These are phyloP conservation scores for Ephydatia muelleri DNA, from an alignment of 37 sponge, comb jelly and placozoan species.

Conservation along the genomic window DNA sequence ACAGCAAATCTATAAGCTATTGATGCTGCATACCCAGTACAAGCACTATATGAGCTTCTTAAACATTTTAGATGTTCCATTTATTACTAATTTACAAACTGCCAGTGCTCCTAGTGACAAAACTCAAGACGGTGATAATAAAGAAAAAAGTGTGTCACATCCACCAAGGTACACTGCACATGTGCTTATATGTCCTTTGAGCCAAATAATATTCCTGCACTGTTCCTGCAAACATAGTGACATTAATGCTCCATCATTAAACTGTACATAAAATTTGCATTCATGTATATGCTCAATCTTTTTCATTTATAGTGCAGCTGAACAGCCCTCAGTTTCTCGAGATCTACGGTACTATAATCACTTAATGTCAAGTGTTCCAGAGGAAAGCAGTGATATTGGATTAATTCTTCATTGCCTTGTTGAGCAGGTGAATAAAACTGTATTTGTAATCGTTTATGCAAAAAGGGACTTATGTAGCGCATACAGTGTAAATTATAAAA, in stretches of 20 bases:
- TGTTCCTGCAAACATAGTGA: too few relatives aligned
- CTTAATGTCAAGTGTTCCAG: slow-evolving; percentile 63
- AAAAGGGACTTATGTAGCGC: too few relatives aligned
- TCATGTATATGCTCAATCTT: not conserved
- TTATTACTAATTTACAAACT: slow-evolving; percentile 2
- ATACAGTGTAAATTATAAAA: not conserved
- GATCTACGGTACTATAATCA: slow-evolving; percentile 69
- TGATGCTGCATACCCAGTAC: slow-evolving; percentile 55
- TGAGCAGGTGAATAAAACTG: slow-evolving; percentile 75
- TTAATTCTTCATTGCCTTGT: slow-evolving; percentile 76
- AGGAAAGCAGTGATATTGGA: slow-evolving; percentile 58
- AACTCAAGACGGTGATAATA: not conserved
- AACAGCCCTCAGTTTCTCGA: not conserved
- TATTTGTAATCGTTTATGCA: not conserved
- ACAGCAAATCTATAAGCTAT: slow-evolving; percentile 32
- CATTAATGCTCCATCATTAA: too few relatives aligned
- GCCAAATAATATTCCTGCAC: too few relatives aligned
- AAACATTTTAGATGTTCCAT: slow-evolving; percentile 16
- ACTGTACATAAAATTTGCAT: not conserved
- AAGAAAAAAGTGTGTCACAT: not conserved
- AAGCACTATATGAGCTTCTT: slow-evolving; percentile 58
- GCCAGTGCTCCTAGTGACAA: slow-evolving; percentile 6
- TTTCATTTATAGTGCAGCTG: slow-evolving; percentile 1
- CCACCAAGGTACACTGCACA: not conserved
- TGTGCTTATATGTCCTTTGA: not conserved